Percentiles rank a stretch among this genome's conserved stretches.
Evolutionary conservation across 2,888 invertebrate genomes (phyloP).

Genomic region (Drosophila anomelani): DNA sequence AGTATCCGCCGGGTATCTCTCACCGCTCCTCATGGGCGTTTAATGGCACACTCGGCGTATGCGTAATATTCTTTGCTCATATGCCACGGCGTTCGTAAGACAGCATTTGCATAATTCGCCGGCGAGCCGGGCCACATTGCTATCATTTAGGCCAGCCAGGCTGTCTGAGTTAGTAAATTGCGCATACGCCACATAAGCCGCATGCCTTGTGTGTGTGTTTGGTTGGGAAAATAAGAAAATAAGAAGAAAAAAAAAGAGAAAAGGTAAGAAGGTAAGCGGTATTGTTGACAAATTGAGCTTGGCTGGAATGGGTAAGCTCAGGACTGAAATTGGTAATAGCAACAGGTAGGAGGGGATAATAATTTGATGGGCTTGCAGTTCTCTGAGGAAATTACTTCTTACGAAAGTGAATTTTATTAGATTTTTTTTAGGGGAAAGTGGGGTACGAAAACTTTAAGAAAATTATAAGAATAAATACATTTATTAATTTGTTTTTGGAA

Average conservation of each 20-base stretch:
- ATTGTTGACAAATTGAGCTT: constrained; percentile 67
- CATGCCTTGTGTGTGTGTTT: constrained; percentile 10
- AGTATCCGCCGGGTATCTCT: background rate
- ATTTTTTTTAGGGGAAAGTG: background rate
- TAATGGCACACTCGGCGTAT: constrained; percentile 76
- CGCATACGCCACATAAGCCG: constrained; percentile 70
- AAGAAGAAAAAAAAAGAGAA: background rate
- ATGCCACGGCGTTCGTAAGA: constrained; percentile 55
- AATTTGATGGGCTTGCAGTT: constrained; percentile 18
- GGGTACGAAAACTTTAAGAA: background rate
- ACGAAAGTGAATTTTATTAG: background rate
- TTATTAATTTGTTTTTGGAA: too few relatives aligned
- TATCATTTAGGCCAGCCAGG: constrained; percentile 68
- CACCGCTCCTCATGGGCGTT: constrained; percentile 44
- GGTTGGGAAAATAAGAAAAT: constrained; percentile 4
- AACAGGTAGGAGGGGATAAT: constrained; percentile 36
- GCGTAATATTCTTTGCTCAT: constrained; percentile 72
- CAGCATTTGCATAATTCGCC: constrained; percentile 72
- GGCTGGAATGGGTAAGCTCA: constrained; percentile 29
- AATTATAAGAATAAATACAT: background rate
- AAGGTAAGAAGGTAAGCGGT: constrained; percentile 17
- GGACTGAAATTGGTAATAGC: constrained; percentile 32
- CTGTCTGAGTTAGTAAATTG: constrained; percentile 78
- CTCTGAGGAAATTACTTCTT: background rate
- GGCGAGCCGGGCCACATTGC: constrained; percentile 60